phyloP scores from a whole-genome alignment of 2,113 vertebrate genomes.

The Calypte anna region DNA sequence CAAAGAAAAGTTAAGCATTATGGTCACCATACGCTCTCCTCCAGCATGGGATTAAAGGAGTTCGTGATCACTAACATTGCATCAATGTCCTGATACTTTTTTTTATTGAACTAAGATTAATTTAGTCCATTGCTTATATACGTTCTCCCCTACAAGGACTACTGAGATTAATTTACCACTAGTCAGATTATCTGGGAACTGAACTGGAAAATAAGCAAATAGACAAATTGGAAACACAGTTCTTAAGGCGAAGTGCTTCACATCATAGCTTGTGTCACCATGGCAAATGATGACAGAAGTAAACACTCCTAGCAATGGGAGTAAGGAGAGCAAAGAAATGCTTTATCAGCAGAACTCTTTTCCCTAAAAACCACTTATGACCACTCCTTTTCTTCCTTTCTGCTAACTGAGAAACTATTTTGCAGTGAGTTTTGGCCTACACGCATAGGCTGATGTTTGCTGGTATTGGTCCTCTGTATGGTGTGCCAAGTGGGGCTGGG shows the following conservation, averaged over 20 bases:
- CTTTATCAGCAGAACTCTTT: neutral
- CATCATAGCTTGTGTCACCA: neutral
- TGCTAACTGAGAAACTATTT: neutral
- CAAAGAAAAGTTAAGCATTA: neutral
- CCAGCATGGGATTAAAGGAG: neutral
- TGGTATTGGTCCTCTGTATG: neutral
- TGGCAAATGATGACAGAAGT: neutral
- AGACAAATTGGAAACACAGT: neutral
- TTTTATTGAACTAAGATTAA: neutral
- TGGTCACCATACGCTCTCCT: neutral
- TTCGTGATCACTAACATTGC: neutral
- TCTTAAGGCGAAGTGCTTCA: neutral
- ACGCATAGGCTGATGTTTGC: neutral
- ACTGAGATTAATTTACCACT: neutral
- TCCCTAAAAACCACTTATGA: neutral
- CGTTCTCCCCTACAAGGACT: neutral
- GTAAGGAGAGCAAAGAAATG: neutral
- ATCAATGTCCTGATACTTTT: neutral
- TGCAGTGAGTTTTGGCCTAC: neutral
- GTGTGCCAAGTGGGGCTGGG: neutral
- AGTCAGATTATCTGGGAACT: neutral
- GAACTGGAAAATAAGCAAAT: neutral
- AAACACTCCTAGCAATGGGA: neutral
- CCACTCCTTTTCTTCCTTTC: neutral
- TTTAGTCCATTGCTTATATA: neutral